Base-by-base conservation (phyloP, 2,888 invertebrate genomes). In the Vandiemenella viatica region DNA sequence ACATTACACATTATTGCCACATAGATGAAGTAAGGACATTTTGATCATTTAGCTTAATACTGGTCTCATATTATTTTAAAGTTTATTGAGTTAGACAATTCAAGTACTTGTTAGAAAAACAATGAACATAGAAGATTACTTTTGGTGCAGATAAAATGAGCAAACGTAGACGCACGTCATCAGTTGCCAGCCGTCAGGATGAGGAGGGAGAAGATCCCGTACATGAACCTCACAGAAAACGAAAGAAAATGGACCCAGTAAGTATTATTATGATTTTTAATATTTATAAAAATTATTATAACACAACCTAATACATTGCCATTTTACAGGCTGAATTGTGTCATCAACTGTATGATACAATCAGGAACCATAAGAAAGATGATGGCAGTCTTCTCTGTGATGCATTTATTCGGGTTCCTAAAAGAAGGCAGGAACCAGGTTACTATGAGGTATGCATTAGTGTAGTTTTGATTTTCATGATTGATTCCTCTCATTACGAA, bases 361-460 rank as follows among this genome's bases (percentile, higher is more conserved):
- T 97, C 55, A 75, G 95, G 52, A 88, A 83, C 59, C 80, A 83
- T 57, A 93, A 92, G 66, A 90, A 90, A 59, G 89, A 91, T 57
- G 95, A 95, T 70, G 95, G 95, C 0, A 73, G 80, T 0, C 69
- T 90, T 57, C 65, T 96, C 5, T 95, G 95, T 67, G 96, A 97
- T 65, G 80, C 89, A 1, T 96, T 97, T 62, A 91, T 96, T 57
- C 72, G 96, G 57, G 91, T 87, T 8, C 96, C 97, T 0, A 96
- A 96, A 63, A 75, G 93, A 51, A 76, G 95, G 50, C 93, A 88
- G 62, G 90, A 91, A 61, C 89, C 89, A 1, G 82, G 83, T 48
- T 90, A 91, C 63, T 89, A 90, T 66, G 89, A 90, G 69, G 64
- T 63, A 53, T 10, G 42, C 5, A 51, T 26, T 49, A n/a, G n/a